These are phyloP conservation scores for Blera fallax DNA, from an alignment of 2,888 invertebrate species.

Conservation along the genomic window DNA sequence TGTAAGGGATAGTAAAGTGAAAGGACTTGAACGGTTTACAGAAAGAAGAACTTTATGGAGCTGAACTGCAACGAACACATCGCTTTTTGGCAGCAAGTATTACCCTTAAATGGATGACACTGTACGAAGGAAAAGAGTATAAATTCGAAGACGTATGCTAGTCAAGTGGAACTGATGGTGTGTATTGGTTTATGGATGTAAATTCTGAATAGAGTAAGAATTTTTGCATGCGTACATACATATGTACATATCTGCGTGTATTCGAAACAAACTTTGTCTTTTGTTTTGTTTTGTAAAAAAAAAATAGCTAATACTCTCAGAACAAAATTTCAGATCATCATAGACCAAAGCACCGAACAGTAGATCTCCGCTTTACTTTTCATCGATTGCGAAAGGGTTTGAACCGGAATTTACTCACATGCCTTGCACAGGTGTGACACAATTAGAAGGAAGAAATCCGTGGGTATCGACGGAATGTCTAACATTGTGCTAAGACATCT, in stretches of 20 bases:
- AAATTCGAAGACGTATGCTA: slow-evolving; percentile 47
- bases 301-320: too few species aligned
- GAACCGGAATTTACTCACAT: too few species aligned
- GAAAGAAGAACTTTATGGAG: slow-evolving; percentile 45
- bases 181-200: slow-evolving; percentile 39
- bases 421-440: too few species aligned
- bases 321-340: too few species aligned
- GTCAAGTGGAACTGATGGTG: slow-evolving; percentile 52
- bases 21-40: slow-evolving; percentile 59
- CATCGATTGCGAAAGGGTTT: too few species aligned
- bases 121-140: neutral
- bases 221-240: neutral
- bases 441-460: too few species aligned
- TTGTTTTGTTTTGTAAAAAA: too few species aligned
- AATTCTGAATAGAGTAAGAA: slow-evolving; percentile 2
- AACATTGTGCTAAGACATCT: too few species aligned
- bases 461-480: too few species aligned
- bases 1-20: slow-evolving; percentile 56
- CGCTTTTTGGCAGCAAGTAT: slow-evolving; percentile 66
- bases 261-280: neutral
- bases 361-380: too few species aligned
- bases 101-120: slow-evolving; percentile 66
- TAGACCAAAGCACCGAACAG: too few species aligned
- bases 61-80: slow-evolving; percentile 62
- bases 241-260: neutral